Evolutionary conservation across 2,888 invertebrate species (phyloP), one percentile per base, ranked within the genome.

Genomic region (Platynereis dumerilii): DNA sequence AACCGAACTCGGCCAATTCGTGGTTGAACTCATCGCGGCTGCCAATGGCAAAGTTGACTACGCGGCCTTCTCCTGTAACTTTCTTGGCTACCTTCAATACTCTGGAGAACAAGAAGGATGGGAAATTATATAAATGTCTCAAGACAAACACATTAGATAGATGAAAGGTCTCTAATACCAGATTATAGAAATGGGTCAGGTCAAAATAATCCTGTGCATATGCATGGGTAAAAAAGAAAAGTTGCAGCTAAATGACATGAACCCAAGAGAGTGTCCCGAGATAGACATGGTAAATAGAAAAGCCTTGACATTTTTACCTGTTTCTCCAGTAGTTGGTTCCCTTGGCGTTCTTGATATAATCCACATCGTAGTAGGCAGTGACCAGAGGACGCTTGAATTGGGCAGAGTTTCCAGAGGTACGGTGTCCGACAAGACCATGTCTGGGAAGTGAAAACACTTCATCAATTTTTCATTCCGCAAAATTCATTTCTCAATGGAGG

Each of bases 261-360:
- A 34, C 34, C 34, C 12, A 34, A 34, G n/a, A n/a, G n/a, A n/a
- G n/a, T n/a, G n/a, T n/a, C n/a, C n/a, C n/a, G n/a, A n/a, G n/a
- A n/a, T n/a, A n/a, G n/a, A n/a, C n/a, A n/a, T n/a, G n/a, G n/a
- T n/a, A n/a, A n/a, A n/a, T n/a, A n/a, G n/a, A n/a, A n/a, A n/a
- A n/a, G n/a, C n/a, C n/a, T n/a, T n/a, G n/a, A n/a, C n/a, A n/a
- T n/a, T n/a, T n/a, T 22, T 52, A 83, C 83, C 83, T 80, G 78
- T 84, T 84, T 72, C 84, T 81, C 97, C 98, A 99, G 88, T 99
- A 99, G 87, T 99, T 97, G 60, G 97, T 83, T 84, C 89, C 98
- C 86, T 99, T 99, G 27, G 91, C 88, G 85, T 99, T 98, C 87
- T 96, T 98, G 29, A 90, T 88, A 80, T 99, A 99, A 85, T 99